Conservation (phyloP, 2,888 invertebrate genomes). For the Yponomeuta malinellus region DNA sequence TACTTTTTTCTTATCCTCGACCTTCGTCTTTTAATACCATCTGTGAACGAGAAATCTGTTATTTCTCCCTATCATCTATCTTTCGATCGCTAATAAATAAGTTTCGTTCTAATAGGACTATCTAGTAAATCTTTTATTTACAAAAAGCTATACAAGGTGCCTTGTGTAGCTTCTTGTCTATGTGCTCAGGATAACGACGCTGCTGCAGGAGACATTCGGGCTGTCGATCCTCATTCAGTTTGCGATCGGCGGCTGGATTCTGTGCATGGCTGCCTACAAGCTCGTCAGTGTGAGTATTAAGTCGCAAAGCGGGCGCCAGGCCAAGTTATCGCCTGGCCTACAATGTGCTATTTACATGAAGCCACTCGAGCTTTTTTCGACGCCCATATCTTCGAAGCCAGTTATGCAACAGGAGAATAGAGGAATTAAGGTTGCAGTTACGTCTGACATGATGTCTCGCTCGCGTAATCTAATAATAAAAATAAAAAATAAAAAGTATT, state of each 20-base stretch:
- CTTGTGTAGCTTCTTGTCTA: too few species aligned
- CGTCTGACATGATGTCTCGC: too few species aligned
- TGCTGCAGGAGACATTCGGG: slow-evolving; percentile 52
- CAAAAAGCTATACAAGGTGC: too few species aligned
- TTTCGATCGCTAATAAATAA: too few species aligned
- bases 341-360: too few species aligned
- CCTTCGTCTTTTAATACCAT: neutral
- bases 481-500: neutral
- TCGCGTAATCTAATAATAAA: neutral
- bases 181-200: slow-evolving; percentile 34
- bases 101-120: too few species aligned
- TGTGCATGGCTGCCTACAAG: slow-evolving; percentile 66
- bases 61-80: too few species aligned
- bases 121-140: too few species aligned
- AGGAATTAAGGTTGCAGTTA: neutral
- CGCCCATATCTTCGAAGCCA: too few species aligned
- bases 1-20: neutral
- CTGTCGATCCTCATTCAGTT: slow-evolving; percentile 56
- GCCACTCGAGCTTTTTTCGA: neutral
- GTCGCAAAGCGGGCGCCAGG: too few species aligned
- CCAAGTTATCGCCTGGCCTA: neutral
- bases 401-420: neutral
- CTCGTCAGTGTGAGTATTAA: slow-evolving; percentile 50
- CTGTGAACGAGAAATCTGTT: too few species aligned
- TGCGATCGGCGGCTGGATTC: slow-evolving; percentile 61